Base-by-base conservation (phyloP, 2,113 vertebrate genomes). In the Cathartes aura region DNA sequence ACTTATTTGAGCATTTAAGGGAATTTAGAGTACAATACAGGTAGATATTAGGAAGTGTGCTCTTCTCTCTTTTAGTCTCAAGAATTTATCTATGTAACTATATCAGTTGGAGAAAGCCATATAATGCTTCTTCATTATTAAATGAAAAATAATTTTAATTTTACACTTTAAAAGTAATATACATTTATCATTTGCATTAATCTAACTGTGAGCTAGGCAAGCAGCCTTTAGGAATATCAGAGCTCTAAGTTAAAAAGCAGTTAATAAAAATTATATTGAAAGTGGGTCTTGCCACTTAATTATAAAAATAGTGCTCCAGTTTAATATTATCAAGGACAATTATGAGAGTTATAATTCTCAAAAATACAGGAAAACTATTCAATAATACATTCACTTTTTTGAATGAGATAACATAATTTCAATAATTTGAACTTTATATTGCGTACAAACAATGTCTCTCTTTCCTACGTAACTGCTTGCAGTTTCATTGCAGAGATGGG, bases 401-500 rank as follows among this genome's bases (percentile, higher is more conserved):
- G 4, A 58, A 76, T 48, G 23, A 59, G 26, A 50, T 34, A 71
- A 23, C 12, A 22, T 4, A 1, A 62, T 60, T 55, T 73, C 26
- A 67, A 8, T 26, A 62, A 70, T 55, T 34, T 58, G 8, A 74
- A 58, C 9, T 64, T 62, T 29, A 27, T 45, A 23, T 38, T 24
- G 4, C 2, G 0, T 26, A 64, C 7, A 38, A 64, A 40, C 0
- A 0, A 66, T 2, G 1, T 34, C 9, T 76, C 13, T 20, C 36
- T 68, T 88, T 50, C n/a, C 48, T 30, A n/a, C 0, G 3, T 9
- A 67, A 40, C 18, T 27, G 6, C 17, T 56, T n/a, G n/a, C n/a
- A n/a, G n/a, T 68, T 63, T 63, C 26, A 42, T 29, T 58, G 24
- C 30, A 64, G n/a, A 70, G 38, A 20, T 3, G 18, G n/a, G 19